These are phyloP conservation scores for Telmatochromis sp. DNA, from an alignment of 2,113 vertebrate species.

Conservation along the genomic window DNA sequence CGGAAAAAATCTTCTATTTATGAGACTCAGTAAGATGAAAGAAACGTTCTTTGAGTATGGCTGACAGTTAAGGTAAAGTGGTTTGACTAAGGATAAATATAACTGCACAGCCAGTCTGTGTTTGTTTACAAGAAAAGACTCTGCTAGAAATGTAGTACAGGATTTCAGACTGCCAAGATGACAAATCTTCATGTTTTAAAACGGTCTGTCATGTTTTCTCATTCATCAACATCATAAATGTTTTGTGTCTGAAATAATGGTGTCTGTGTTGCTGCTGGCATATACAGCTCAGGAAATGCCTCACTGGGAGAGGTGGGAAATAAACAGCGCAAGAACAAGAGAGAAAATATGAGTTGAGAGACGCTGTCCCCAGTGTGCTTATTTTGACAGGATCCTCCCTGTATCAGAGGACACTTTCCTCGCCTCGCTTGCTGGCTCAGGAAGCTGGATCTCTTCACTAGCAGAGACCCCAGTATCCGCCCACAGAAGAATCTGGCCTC, in stretches of 20 bases:
- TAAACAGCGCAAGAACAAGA: conserved; percentile 33
- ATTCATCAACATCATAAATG: conserved; percentile 8
- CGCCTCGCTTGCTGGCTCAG: conserved; percentile 17
- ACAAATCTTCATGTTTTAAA: conserved; percentile 8
- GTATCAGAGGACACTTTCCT: conserved; percentile 36
- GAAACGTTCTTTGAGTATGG: not conserved
- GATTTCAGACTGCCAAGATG: not conserved
- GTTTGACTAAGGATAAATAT: not conserved
- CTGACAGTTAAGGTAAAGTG: not conserved
- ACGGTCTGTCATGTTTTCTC: not conserved
- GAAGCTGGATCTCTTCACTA: conserved; percentile 8
- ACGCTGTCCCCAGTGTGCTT: conserved; percentile 38
- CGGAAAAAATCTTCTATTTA: not conserved
- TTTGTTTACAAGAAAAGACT: not conserved
- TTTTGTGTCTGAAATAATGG: conserved; percentile 43
- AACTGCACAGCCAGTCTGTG: not conserved
- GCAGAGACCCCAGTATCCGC: conserved; percentile 40
- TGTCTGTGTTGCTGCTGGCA: conserved; percentile 47
- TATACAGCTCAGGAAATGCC: conserved; percentile 60
- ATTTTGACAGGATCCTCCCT: conserved; percentile 56
- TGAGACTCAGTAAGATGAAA: not conserved
- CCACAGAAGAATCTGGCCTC: conserved; percentile 42
- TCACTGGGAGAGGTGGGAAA: conserved; percentile 63
- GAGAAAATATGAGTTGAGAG: conserved; percentile 24
- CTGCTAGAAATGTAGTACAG: not conserved